Percentiles rank a stretch among this genome's conserved stretches.
Evolutionary conservation across 2,113 vertebrate genomes (phyloP).

Genomic region (Arvicanthis niloticus): DNA sequence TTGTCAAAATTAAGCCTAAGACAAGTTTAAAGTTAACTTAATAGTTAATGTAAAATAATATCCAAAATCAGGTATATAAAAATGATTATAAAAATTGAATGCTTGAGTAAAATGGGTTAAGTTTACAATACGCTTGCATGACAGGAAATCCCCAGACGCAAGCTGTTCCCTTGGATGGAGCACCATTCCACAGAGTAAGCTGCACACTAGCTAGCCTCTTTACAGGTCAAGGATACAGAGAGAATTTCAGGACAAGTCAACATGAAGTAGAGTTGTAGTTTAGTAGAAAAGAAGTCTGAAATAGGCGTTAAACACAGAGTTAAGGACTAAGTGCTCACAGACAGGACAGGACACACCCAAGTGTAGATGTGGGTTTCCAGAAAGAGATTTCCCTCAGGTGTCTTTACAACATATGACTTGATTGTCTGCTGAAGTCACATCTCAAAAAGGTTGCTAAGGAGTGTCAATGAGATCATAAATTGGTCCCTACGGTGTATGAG

Average conservation of each 20-base stretch:
- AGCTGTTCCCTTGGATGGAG: not conserved
- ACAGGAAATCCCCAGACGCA: not conserved
- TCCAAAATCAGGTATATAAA: not conserved
- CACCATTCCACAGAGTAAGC: not conserved
- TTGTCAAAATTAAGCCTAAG: not conserved
- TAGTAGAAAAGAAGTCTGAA: not conserved
- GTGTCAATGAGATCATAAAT: not conserved
- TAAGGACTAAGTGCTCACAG: not conserved
- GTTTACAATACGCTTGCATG: not conserved
- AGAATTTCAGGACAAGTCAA: not conserved
- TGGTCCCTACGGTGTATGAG: not conserved
- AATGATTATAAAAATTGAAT: not conserved
- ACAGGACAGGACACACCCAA: not conserved
- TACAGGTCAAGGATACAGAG: not conserved
- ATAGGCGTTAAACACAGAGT: too few species aligned
- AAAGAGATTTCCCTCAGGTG: not conserved
- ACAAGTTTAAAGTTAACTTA: not conserved
- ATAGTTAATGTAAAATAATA: not conserved
- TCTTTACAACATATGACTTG: not conserved
- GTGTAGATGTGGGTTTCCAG: too few species aligned
- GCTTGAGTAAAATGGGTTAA: not conserved
- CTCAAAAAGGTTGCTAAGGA: not conserved
- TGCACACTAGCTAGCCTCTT: not conserved
- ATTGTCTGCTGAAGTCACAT: not conserved
- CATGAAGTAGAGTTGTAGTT: not conserved